Conservation (phyloP, 2,888 invertebrate genomes). For the Cephus pulcher region DNA sequence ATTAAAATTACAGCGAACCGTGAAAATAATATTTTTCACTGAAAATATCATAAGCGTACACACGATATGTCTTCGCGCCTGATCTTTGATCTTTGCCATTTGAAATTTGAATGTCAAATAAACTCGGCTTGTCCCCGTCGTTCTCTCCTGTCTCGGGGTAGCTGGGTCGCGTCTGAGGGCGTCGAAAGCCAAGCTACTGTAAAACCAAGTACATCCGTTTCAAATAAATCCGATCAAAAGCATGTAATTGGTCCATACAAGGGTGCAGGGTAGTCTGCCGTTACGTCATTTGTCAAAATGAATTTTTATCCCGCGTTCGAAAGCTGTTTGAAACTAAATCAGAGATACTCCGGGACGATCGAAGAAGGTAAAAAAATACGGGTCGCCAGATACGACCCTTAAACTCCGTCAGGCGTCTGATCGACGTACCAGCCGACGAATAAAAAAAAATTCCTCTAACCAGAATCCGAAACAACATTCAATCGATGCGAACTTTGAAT, state of each 20-base stretch:
- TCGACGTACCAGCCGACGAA: neutral
- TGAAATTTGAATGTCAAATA: neutral
- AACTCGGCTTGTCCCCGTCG: neutral
- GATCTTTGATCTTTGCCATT: neutral
- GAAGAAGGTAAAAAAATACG: neutral
- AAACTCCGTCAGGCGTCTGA: neutral
- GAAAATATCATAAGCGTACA: neutral
- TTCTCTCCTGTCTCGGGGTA: neutral
- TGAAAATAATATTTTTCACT: neutral
- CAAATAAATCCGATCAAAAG: neutral
- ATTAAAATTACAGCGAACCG: neutral
- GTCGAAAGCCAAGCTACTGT: neutral
- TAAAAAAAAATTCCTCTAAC: neutral
- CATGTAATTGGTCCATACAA: neutral
- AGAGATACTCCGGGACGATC: neutral
- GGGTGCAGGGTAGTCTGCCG: neutral
- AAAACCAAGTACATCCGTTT: neutral
- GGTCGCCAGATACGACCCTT: neutral
- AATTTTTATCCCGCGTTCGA: neutral
- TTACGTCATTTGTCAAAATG: neutral
- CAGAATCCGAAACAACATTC: neutral
- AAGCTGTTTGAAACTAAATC: neutral
- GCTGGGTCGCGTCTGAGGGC: neutral
- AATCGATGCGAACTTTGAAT: slow-evolving; percentile 32
- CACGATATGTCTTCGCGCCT: neutral